Conservation (phyloP, 2,797 vertebrate genomes). For the Gymnoscopelus braueri region DNA sequence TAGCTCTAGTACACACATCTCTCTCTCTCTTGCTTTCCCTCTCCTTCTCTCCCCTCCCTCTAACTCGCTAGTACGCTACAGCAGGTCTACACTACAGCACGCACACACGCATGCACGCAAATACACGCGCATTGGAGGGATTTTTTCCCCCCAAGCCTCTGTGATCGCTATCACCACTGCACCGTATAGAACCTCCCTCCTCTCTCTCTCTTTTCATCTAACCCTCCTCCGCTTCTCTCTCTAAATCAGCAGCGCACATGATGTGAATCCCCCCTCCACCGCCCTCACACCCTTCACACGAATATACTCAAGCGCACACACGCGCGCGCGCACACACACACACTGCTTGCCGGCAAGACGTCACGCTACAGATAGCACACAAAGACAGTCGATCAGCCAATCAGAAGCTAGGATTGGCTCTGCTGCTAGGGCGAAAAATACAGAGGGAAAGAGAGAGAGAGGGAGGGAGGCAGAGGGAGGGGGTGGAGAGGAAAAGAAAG, state of each 20-base stretch:
- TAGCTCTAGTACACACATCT: conserved; percentile 74
- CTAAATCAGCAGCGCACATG: conserved; percentile 69
- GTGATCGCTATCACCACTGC: conserved; percentile 74
- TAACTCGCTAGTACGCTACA: conserved; percentile 68
- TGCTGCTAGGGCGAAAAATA: conserved; percentile 86
- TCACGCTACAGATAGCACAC: conserved; percentile 82
- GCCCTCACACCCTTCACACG: conserved; percentile 48
- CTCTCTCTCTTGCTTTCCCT: conserved; percentile 39
- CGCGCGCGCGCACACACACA: conserved; percentile 31
- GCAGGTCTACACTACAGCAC: conserved; percentile 74
- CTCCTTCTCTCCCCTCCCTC: conserved; percentile 52
- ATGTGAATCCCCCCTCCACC: conserved; percentile 63
- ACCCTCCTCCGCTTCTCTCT: conserved; percentile 36
- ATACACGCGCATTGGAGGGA: conserved; percentile 49
- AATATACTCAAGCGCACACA: conserved; percentile 56
- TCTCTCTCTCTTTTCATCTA: conserved; percentile 45
- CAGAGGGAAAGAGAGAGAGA: conserved; percentile 60
- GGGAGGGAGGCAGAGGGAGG: conserved; percentile 13
- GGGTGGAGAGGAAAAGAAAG: conserved; percentile 17
- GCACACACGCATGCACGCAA: conserved; percentile 45
- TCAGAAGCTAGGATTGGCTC: conserved; percentile 68
- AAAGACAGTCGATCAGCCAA: conserved; percentile 80
- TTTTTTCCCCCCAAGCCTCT: conserved; percentile 60
- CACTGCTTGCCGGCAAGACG: conserved; percentile 69
- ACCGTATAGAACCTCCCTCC: conserved; percentile 58